Base-by-base conservation (phyloP, 2,113 vertebrate species). In the Lethenteron camtschaticum region DNA sequence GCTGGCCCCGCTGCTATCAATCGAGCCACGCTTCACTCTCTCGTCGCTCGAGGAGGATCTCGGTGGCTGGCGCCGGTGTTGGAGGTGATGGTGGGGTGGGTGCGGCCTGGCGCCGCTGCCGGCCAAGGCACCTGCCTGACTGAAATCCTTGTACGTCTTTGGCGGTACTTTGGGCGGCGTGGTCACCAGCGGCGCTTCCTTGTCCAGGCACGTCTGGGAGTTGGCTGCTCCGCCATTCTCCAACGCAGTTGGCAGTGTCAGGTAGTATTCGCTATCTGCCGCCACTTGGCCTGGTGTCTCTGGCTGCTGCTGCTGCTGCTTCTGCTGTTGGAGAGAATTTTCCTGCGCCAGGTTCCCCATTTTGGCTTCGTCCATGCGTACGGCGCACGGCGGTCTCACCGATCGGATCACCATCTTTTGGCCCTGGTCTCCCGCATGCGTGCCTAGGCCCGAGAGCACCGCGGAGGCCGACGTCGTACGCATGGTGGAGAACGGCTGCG, bases 131-230 rank as follows among this genome's bases (percentile, higher is more conserved):
- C 41, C 41, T 41, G 41, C 63, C 24, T 66, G 63, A 24, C 63
- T 24, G 9, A 66, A 11, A n/a, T 66, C 63, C 63, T 66, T 66
- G 63, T 66, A 66, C 63, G 63, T 66, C 63, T 66, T 66, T 24
- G 63, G 63, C 24, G 63, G 63, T 16, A 66, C 63, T 66, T 66
- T 66, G 63, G 63, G 63, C 24, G 63, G 63, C n/a, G n/a, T 24
- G 10, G n/a, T n/a, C 63, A 66, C 63, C 63, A 16, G n/a, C 63
- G 24, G n/a, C 10, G 9, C 24, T 66, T n/a, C 63, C 63, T 66
- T 66, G 63, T 41, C 41, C 41, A 41, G 41, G 41, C 41, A 41
- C 41, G 41, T 41, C 41, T 41, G 41, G 41, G 41, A 41, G 41
- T 41, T 41, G 41, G 41, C 41, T 41, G 41, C 41, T 41, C 63